Percentiles rank a stretch among this genome's conserved stretches.
Conservation (phyloP, 1,140 invertebrate genomes). For the Asbolus verrucosus region DNA sequence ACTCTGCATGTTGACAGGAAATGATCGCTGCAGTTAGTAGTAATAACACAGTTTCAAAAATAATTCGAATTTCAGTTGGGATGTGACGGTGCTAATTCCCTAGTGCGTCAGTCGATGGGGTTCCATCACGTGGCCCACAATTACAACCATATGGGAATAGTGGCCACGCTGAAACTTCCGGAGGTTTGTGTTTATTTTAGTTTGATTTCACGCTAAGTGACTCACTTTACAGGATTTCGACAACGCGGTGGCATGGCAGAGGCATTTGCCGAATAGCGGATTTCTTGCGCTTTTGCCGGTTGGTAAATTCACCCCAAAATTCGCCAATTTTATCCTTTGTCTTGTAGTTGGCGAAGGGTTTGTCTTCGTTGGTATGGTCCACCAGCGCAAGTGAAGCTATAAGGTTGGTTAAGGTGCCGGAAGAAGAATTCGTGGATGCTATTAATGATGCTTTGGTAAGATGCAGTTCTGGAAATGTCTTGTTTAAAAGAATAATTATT, state of each 20-base stretch:
- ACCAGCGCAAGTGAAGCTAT: constrained; percentile 81
- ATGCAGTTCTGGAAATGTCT: not conserved
- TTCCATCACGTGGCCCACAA: constrained; percentile 83
- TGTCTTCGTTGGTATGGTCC: constrained; percentile 94
- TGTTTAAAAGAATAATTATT: constrained; percentile 42
- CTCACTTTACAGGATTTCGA: constrained; percentile 64
- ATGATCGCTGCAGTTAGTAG: too few species aligned
- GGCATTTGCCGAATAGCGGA: constrained; percentile 87
- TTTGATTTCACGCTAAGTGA: not conserved
- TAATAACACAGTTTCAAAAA: not conserved
- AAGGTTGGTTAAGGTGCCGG: constrained; percentile 74
- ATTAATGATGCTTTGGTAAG: constrained; percentile 88
- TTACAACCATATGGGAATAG: constrained; percentile 91
- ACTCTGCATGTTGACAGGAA: too few species aligned
- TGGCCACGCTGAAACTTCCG: constrained; percentile 86
- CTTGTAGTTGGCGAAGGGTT: constrained; percentile 73
- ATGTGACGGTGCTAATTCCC: constrained; percentile 92
- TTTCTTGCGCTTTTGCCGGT: constrained; percentile 93
- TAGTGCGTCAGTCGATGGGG: constrained; percentile 83
- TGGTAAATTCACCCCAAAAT: constrained; percentile 13
- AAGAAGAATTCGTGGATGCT: constrained; percentile 88
- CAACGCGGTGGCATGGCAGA: constrained; percentile 94
- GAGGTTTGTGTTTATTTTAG: constrained; percentile 69
- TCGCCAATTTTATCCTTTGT: constrained; percentile 42
- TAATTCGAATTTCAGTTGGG: constrained; percentile 76